A percentile compares a stretch with the other conserved stretches of the same genome.
Conservation (phyloP, 1,140 invertebrate genomes). For the Diorhabda carinulata region DNA sequence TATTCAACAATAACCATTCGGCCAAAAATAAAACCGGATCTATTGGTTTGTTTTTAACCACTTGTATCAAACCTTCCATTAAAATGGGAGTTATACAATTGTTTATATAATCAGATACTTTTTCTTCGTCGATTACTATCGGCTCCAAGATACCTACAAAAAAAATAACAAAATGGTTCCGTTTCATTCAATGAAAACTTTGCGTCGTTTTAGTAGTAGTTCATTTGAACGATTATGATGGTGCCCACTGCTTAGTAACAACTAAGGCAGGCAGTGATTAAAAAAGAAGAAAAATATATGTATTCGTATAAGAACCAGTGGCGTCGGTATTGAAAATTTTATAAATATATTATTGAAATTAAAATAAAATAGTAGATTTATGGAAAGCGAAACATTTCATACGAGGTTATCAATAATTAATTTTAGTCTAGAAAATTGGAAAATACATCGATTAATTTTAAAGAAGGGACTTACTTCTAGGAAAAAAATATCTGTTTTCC, state of each 20-base stretch:
- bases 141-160: conserved; percentile 62
- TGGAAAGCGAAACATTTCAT: too few relatives aligned
- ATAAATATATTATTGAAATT: too few relatives aligned
- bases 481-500: conserved; percentile 89
- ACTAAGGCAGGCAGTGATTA: too few relatives aligned
- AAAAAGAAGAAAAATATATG: too few relatives aligned
- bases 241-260: too few relatives aligned
- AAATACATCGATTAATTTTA: too few relatives aligned
- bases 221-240: not conserved
- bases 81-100: conserved; percentile 62
- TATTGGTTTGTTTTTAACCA: conserved; percentile 66
- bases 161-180: not conserved
- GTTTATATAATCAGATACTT: conserved; percentile 65
- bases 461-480: conserved; percentile 61
- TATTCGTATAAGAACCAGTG: too few relatives aligned
- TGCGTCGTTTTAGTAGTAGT: not conserved
- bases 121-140: conserved; percentile 48
- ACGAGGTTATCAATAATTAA: too few relatives aligned
- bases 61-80: conserved; percentile 61
- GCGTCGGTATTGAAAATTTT: too few relatives aligned
- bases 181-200: too few relatives aligned
- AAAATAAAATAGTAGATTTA: too few relatives aligned
- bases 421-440: too few relatives aligned
- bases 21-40: conserved; percentile 76
- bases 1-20: conserved; percentile 70